These are phyloP conservation scores for Macrotis lagotis DNA, from an alignment of 2,113 vertebrate species.

Conservation along the genomic window DNA sequence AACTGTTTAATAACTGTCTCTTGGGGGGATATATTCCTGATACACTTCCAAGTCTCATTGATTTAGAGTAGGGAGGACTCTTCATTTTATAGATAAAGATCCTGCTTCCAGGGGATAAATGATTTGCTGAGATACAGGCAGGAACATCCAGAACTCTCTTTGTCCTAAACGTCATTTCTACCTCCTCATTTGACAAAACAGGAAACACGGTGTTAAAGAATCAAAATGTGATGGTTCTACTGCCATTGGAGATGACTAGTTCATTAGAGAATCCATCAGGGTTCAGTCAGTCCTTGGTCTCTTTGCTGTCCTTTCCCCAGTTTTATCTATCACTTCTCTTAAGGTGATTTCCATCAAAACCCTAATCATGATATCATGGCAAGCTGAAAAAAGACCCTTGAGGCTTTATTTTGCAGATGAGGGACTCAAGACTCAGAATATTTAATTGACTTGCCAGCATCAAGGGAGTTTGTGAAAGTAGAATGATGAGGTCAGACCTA, in stretches of 20 bases:
- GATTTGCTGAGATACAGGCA: background rate
- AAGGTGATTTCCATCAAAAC: background rate
- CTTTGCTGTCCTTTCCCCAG: background rate
- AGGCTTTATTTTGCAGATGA: background rate
- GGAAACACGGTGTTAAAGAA: background rate
- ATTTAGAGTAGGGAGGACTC: background rate
- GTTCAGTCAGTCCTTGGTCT: background rate
- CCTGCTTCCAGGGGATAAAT: background rate
- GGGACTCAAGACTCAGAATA: background rate
- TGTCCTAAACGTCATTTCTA: background rate
- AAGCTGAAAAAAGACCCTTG: background rate
- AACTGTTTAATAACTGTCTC: background rate
- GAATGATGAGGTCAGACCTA: background rate
- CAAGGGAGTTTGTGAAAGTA: background rate
- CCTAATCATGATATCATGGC: background rate
- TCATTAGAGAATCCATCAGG: background rate
- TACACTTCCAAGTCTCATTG: too few species aligned
- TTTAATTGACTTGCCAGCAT: background rate
- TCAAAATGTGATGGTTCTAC: background rate
- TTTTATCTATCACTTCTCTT: background rate
- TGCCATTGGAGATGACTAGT: background rate
- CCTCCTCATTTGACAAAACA: background rate
- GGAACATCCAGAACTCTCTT: background rate
- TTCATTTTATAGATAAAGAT: background rate
- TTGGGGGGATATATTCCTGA: background rate